Percentiles rank a stretch among this genome's conserved stretches.
These are phyloP conservation scores for Ceratina japonica DNA, from an alignment of 1,140 invertebrate species.

Conservation along the genomic window DNA sequence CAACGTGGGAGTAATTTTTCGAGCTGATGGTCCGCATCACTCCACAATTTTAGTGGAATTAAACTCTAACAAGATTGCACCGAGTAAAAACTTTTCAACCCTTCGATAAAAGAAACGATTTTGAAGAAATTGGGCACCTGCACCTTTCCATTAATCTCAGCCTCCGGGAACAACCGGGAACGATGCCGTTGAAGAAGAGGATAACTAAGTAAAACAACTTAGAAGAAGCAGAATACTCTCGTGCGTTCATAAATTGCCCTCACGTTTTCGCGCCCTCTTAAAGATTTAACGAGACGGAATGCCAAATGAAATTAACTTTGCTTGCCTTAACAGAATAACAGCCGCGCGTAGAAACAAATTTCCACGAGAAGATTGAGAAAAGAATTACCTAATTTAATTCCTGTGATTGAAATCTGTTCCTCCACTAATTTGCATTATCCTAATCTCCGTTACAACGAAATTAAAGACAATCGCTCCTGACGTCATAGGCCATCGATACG, in stretches of 20 bases:
- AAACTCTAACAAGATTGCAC: conserved; percentile 3
- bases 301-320: not conserved
- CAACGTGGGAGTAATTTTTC: conserved; percentile 2
- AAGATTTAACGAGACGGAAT: not conserved
- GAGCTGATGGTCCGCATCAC: not conserved
- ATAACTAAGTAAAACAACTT: not conserved
- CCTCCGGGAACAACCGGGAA: not conserved
- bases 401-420: too few species aligned
- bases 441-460: not conserved
- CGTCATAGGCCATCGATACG: not conserved
- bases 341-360: not conserved
- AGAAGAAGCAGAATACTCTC: not conserved
- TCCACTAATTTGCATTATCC: too few species aligned
- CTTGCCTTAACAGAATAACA: not conserved
- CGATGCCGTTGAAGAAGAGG: not conserved
- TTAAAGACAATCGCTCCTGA: not conserved
- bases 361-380: too few species aligned
- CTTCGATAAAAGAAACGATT: not conserved
- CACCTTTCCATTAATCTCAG: not conserved
- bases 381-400: too few species aligned
- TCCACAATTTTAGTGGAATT: conserved; percentile 15
- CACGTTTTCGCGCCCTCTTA: not conserved
- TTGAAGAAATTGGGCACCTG: too few species aligned
- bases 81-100: not conserved
- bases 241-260: not conserved